A percentile compares a stretch with the other conserved stretches of the same genome.
phyloP scores from a whole-genome alignment of 2,888 invertebrate species.

The Plagodis pulveraria region DNA sequence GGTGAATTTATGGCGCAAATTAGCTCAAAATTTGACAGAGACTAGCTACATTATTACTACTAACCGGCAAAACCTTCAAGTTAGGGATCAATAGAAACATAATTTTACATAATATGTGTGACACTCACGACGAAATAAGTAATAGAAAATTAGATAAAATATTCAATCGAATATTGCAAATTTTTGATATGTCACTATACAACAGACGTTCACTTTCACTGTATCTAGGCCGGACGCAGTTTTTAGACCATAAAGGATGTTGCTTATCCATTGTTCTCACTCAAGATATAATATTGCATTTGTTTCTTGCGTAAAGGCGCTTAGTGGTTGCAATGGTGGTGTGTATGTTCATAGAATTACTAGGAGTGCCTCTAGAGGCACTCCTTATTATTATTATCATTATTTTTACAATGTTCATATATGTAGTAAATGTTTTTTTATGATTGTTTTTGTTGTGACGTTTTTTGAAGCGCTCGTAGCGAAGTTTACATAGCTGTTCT shows the following conservation, averaged over 20 bases:
- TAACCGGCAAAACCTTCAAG: no score
- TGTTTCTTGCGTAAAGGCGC: conserved; percentile 41
- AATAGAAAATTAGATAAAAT: background rate
- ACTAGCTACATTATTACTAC: no score
- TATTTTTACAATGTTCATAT: background rate
- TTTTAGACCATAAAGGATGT: conserved; percentile 80
- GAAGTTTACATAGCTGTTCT: no score
- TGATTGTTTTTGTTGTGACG: no score
- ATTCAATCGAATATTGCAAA: background rate
- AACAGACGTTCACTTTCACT: conserved; percentile 67
- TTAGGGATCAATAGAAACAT: no score
- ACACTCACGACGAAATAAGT: no score
- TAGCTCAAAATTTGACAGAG: no score
- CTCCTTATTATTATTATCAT: conserved; percentile 20
- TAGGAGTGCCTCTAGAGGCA: background rate
- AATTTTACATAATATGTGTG: no score
- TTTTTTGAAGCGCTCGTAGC: no score
- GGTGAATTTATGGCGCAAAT: no score
- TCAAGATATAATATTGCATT: conserved; percentile 34
- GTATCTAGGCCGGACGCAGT: conserved; percentile 73
- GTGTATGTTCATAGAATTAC: background rate
- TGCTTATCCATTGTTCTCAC: conserved; percentile 68
- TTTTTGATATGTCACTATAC: conserved; percentile 47
- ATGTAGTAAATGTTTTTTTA: no score
- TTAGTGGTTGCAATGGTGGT: background rate